Evolutionary conservation across 2,888 invertebrate genomes (phyloP).

Genomic region (Drosophila peninsularis): DNA sequence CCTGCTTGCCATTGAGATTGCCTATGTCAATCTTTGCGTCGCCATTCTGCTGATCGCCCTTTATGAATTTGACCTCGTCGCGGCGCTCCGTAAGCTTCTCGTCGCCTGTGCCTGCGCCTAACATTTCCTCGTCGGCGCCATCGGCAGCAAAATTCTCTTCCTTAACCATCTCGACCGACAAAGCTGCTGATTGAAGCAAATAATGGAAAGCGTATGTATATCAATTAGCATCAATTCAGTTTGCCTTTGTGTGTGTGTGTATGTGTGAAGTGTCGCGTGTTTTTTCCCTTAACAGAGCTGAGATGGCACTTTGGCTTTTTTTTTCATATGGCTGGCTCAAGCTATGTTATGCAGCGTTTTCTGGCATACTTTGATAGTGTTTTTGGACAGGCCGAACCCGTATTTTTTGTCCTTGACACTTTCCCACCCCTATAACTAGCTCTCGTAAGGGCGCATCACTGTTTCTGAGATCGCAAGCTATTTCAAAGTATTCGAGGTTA

Average conservation of each 20-base stretch:
- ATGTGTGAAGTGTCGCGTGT: constrained; percentile 13
- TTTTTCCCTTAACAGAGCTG: background rate
- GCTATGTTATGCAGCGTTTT: background rate
- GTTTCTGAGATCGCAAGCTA: background rate
- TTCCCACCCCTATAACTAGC: background rate
- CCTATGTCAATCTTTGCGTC: constrained; percentile 95
- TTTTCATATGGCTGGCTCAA: background rate
- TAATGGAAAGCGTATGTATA: constrained; percentile 32
- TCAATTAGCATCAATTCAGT: constrained; percentile 64
- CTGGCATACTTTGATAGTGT: no score
- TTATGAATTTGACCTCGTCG: constrained; percentile 90
- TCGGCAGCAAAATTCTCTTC: constrained; percentile 86
- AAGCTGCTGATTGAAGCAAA: constrained; percentile 31
- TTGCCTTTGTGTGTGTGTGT: constrained; percentile 10
- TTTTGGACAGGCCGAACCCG: no score
- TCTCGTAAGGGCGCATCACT: background rate
- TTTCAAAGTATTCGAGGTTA: constrained; percentile 36
- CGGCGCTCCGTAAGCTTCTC: constrained; percentile 87
- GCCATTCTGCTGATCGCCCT: constrained; percentile 91
- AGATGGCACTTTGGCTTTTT: background rate
- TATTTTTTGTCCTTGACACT: no score
- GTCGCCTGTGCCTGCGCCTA: constrained; percentile 85
- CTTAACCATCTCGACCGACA: constrained; percentile 84
- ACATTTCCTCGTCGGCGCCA: constrained; percentile 90
- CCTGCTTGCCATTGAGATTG: constrained; percentile 85